Evolutionary conservation across 1,140 invertebrate species (phyloP), one percentile per base, ranked within the genome.

Genomic region (Alviniconcha marisindica): DNA sequence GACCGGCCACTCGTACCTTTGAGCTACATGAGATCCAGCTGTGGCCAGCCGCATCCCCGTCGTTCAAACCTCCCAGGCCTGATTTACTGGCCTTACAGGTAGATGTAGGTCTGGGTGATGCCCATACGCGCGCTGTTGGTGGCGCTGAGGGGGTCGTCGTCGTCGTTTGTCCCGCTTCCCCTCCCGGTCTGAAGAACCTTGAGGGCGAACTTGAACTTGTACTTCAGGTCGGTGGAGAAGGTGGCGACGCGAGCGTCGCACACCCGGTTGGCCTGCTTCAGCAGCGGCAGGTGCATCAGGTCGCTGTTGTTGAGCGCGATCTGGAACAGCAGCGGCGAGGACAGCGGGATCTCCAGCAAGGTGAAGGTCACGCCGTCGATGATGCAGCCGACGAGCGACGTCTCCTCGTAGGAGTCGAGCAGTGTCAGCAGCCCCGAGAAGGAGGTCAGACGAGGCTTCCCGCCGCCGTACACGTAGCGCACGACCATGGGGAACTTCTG

Each of bases 341-440:
- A 81, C 38, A 88, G 31, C 18, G 87, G 87, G 36, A 88, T 14
- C 80, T 88, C 87, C 54, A 87, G 51, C 81, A 88, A 56, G 0
- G 85, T 88, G 51, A 83, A 85, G 7, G 83, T 81, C 0, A 40
- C 51, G 12, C 81, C 82, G 77, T 87, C 77, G 12, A 88, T 44
- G 33, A 84, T 63, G 71, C 87, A 88, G n/a, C 85, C 87, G 69
- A 88, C 42, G 1, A 88, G 42, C 4, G 84, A 87, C 5, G 84
- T 83, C 81, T 88, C 87, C 56, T 77, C 42, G 73, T 85, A 88
- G 18, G 85, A 88, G 77, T 88, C 87, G 1, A 88, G 76, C 18
- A 86, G n/a, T 1, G 87, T 88, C 42, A 88, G 85, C 15, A 88
- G 80, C 1, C 87, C 85, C 21, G 85, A 85, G 56, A 84, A 87